Evolutionary conservation across 2,888 invertebrate species (phyloP).

Genomic region (Idaea biselata): DNA sequence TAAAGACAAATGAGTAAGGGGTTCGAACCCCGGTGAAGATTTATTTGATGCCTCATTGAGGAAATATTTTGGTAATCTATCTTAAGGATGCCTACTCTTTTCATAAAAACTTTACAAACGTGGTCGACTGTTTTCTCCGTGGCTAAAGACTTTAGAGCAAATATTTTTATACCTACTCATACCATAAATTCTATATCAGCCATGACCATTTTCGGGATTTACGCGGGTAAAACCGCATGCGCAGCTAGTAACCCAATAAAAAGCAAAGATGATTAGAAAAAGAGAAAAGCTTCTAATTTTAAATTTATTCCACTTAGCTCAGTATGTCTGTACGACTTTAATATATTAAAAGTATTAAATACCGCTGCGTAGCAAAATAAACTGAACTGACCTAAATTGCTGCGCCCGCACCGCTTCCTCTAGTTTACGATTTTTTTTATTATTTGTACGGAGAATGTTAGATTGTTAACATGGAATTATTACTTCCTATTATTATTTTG

Average conservation of each 20-base stretch:
- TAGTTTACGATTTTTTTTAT: neutral
- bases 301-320: neutral
- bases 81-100: neutral
- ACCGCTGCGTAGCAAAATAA: neutral
- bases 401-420: neutral
- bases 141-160: no score
- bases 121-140: no score
- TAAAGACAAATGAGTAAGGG: slow-evolving; percentile 1
- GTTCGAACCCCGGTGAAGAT: neutral
- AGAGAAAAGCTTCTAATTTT: neutral
- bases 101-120: no score
- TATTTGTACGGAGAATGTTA: neutral
- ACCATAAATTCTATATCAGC: no score
- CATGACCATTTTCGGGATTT: no score
- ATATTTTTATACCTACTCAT: no score
- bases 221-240: no score
- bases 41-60: neutral
- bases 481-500: neutral
- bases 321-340: neutral
- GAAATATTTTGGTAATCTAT: neutral
- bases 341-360: neutral
- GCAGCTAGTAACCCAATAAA: neutral
- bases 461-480: neutral
- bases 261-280: neutral
- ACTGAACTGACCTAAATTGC: neutral